phyloP scores from a whole-genome alignment of 1,140 invertebrate species.

The Periplaneta americana region DNA sequence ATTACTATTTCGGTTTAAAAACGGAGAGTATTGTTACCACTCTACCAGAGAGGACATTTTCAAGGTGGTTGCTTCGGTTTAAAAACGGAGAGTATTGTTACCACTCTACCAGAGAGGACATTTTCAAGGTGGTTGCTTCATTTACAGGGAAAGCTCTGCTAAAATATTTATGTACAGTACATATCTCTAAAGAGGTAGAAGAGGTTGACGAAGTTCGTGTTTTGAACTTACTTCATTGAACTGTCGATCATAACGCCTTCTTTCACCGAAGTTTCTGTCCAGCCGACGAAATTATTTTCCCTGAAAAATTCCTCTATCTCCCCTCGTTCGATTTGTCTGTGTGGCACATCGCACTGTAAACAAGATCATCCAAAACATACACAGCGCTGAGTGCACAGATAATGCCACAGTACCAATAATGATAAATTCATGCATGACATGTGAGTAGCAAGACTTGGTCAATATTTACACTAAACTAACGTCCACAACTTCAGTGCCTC shows the following conservation, averaged over 20 bases:
- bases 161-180: neutral
- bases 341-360: conserved; percentile 47
- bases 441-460: too few species aligned
- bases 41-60: neutral
- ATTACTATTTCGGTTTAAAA: too few species aligned
- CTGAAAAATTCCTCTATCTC: conserved; percentile 52
- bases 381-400: too few species aligned
- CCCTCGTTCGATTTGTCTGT: conserved; percentile 46
- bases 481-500: too few species aligned
- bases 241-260: conserved; percentile 54
- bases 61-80: neutral
- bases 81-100: neutral
- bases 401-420: too few species aligned
- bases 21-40: too few species aligned
- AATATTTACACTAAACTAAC: too few species aligned
- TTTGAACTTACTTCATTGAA: conserved; percentile 48
- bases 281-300: conserved; percentile 53
- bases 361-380: too few species aligned
- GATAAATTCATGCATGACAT: too few species aligned
- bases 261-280: conserved; percentile 56
- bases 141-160: neutral
- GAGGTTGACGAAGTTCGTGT: too few species aligned
- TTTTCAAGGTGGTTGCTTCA: neutral
- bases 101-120: neutral
- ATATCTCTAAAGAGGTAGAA: neutral